Evolutionary conservation across 2,888 invertebrate genomes (phyloP).

Genomic region (Acleris literana): DNA sequence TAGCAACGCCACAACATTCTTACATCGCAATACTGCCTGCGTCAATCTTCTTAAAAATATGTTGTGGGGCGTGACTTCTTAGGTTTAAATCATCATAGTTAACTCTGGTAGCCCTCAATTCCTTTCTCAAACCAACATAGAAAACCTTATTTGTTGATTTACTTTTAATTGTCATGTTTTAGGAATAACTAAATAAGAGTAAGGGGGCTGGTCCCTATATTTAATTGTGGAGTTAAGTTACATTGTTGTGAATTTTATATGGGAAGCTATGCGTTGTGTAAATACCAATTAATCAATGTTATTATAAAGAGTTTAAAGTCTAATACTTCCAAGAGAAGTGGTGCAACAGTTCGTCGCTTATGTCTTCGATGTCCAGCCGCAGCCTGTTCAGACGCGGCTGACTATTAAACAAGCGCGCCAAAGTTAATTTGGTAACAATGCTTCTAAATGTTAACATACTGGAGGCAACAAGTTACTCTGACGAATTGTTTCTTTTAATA

Average conservation of each 20-base stretch:
- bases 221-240: constrained; percentile 60
- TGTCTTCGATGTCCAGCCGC: neutral
- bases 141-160: constrained; percentile 41
- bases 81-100: neutral
- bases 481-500: constrained; percentile 36
- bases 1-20: too few species aligned
- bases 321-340: constrained; percentile 41
- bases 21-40: too few species aligned
- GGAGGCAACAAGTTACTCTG: constrained; percentile 39
- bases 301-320: constrained; percentile 49
- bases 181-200: constrained; percentile 57
- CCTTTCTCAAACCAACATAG: constrained; percentile 22
- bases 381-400: too few species aligned
- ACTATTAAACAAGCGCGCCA: too few species aligned
- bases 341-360: constrained; percentile 41
- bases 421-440: too few species aligned
- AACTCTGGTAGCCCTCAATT: neutral
- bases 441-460: neutral
- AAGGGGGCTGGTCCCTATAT: constrained; percentile 76
- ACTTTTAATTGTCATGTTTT: constrained; percentile 55
- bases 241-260: constrained; percentile 76
- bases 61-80: too few species aligned
- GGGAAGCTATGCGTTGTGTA: constrained; percentile 60
- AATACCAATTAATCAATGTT: constrained; percentile 67
- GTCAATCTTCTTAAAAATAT: too few species aligned